Evolutionary conservation across 92 coral and sea anemone genomes (phyloP), one percentile per base, ranked within the genome.

Genomic region (Muricea muricata): DNA sequence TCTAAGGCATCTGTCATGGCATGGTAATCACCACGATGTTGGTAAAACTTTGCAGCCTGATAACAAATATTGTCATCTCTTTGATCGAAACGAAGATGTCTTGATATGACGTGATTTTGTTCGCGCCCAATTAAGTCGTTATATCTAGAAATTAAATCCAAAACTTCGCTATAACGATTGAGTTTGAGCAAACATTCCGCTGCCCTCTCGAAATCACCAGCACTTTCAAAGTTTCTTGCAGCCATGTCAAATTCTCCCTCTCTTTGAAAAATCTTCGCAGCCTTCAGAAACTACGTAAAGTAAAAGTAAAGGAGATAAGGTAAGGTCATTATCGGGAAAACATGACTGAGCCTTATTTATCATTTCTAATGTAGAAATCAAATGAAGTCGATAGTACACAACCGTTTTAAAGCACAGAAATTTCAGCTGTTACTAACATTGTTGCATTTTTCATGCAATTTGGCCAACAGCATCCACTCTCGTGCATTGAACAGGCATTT

Each of bases 261-360:
- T 30, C 85, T 83, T 21, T 88, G 75, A 61, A 89, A 89, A 74
- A 80, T 75, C 89, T 89, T 94, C 6, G 98, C 91, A 9, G 98
- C 98, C 48, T 94, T 94, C 47, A 55, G 92, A 88, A 90, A 94
- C 97, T 93, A 68, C n/a, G n/a, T n/a, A n/a, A n/a, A n/a, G 17
- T 24, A 41, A 37, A 77, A 55, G 32, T 12, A 79, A 26, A 32
- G 20, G 57, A 39, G 1, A 75, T n/a, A n/a, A n/a, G n/a, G n/a
- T n/a, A n/a, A n/a, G n/a, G n/a, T n/a, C n/a, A n/a, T n/a, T n/a
- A n/a, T n/a, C n/a, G n/a, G n/a, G n/a, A n/a, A n/a, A n/a, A n/a
- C n/a, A n/a, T n/a, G n/a, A n/a, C n/a, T n/a, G n/a, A n/a, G n/a
- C n/a, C n/a, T n/a, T n/a, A n/a, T n/a, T n/a, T n/a, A n/a, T n/a